Conservation (phyloP, 2,888 invertebrate species). For the Cerastis leucographa region DNA sequence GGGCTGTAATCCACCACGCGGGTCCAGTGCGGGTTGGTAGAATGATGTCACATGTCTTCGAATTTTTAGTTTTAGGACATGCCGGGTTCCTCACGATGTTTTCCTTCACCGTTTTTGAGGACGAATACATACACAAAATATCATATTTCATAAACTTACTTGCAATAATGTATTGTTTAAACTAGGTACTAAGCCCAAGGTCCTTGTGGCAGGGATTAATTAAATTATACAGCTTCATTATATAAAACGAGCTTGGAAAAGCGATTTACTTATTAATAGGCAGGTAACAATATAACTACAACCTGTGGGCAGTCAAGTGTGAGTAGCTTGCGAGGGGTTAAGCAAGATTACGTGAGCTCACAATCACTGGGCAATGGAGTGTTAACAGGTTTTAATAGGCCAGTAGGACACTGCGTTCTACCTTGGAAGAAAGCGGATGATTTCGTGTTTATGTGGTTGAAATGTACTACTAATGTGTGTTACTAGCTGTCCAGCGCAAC, state of each 20-base stretch:
- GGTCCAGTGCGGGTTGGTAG: too few species aligned
- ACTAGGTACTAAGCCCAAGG: background rate
- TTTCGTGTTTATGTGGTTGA: constrained; percentile 20
- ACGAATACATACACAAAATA: too few species aligned
- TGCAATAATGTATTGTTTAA: too few species aligned
- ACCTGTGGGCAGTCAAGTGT: constrained; percentile 38
- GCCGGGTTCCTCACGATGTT: too few species aligned
- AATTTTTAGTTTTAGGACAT: too few species aligned
- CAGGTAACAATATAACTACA: constrained; percentile 1
- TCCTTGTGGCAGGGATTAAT: background rate
- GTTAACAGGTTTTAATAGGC: constrained; percentile 55
- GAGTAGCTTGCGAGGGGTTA: constrained; percentile 26
- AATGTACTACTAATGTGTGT: too few species aligned
- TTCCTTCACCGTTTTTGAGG: too few species aligned
- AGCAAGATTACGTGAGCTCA: constrained; percentile 55
- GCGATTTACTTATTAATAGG: background rate
- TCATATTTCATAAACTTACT: too few species aligned
- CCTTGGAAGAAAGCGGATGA: constrained; percentile 22
- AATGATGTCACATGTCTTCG: too few species aligned
- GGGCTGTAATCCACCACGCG: too few species aligned
- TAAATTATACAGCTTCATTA: background rate
- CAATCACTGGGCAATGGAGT: constrained; percentile 48
- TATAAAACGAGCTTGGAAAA: background rate
- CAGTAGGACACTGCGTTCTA: constrained; percentile 7
- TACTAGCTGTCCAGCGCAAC: too few species aligned